Evolutionary conservation across 2,113 vertebrate genomes (phyloP).

Genomic region (Sturnira hondurensis): DNA sequence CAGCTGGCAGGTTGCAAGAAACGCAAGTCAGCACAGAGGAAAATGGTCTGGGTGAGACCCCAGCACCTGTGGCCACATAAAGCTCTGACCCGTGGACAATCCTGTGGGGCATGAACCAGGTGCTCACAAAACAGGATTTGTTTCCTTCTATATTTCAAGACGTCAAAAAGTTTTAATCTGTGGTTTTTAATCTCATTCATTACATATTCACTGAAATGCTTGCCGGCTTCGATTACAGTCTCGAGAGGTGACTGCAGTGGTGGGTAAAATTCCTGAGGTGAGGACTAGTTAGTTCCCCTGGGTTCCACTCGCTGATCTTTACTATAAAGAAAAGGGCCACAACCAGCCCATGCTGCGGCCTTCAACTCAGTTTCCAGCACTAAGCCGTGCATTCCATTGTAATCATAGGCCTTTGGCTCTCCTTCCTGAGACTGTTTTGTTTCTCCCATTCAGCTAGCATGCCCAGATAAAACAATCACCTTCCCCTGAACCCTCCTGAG

Average conservation of each 20-base stretch:
- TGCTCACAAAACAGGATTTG: not conserved
- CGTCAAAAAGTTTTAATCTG: not conserved
- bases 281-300: too few relatives aligned
- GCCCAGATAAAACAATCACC: not conserved
- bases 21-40: not conserved
- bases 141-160: not conserved
- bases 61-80: fast-evolving
- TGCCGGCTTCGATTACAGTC: not conserved
- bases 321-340: not conserved
- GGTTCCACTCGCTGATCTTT: conserved; percentile 10
- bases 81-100: too few relatives aligned
- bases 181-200: not conserved
- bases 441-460: not conserved
- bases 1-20: not conserved
- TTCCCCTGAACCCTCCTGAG: not conserved
- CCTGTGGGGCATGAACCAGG: not conserved
- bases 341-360: not conserved
- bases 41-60: not conserved
- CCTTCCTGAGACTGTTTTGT: not conserved
- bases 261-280: not conserved
- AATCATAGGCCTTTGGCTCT: not conserved
- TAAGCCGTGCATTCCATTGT: not conserved
- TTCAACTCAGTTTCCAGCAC: not conserved
- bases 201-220: not conserved
- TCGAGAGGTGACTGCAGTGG: not conserved